Percentiles rank a stretch among this genome's conserved stretches.
Evolutionary conservation across 2,797 vertebrate genomes (phyloP).

Genomic region (Brachyrhaphis roseni): DNA sequence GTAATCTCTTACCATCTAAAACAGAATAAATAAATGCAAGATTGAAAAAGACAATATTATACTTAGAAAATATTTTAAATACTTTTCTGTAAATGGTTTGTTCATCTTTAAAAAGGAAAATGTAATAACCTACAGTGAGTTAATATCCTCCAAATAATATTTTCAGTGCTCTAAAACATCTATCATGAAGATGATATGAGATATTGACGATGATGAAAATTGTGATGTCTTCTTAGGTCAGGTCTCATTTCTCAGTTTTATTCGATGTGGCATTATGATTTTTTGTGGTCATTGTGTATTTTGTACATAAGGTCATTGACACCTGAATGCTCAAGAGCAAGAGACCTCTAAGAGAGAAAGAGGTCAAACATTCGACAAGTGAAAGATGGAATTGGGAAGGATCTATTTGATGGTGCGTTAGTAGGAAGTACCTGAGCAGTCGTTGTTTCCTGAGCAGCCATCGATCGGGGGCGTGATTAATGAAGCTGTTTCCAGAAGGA

Average conservation of each 20-base stretch:
- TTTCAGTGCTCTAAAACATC: neutral
- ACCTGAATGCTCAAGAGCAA: slow-evolving; percentile 17
- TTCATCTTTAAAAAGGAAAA: neutral
- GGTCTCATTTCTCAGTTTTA: neutral
- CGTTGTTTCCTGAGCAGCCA: slow-evolving; percentile 56
- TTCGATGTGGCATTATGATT: neutral
- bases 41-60: neutral
- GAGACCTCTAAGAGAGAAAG: slow-evolving; percentile 40
- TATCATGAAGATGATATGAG: neutral
- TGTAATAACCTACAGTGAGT: neutral
- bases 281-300: slow-evolving; percentile 9
- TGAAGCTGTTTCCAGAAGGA: slow-evolving; percentile 60
- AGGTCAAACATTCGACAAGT: slow-evolving; percentile 52
- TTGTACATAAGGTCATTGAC: slow-evolving; percentile 15
- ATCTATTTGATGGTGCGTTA: slow-evolving; percentile 56
- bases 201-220: neutral
- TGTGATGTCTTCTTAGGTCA: neutral
- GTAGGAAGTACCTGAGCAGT: slow-evolving; percentile 35
- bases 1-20: neutral
- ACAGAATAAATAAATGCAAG: neutral
- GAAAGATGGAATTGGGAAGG: slow-evolving; percentile 28
- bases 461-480: slow-evolving; percentile 68
- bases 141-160: neutral
- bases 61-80: neutral
- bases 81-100: neutral